These are phyloP conservation scores for Narcine bancroftii DNA, from an alignment of 2,113 vertebrate genomes.

Conservation along the genomic window DNA sequence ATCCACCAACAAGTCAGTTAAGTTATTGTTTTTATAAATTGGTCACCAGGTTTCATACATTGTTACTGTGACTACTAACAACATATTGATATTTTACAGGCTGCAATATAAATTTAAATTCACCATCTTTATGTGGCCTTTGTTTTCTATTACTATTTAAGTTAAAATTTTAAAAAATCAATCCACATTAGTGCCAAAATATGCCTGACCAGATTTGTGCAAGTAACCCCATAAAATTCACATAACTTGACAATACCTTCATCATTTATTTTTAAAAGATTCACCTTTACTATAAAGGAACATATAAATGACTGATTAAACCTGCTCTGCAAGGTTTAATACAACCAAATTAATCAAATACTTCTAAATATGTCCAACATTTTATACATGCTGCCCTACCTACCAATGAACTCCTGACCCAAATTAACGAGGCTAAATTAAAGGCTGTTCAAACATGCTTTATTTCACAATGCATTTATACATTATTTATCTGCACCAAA, in stretches of 20 bases:
- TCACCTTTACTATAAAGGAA: background rate
- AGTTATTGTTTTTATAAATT: background rate
- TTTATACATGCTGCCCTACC: background rate
- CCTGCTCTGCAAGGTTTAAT: background rate
- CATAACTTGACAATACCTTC: background rate
- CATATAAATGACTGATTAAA: slow-evolving; percentile 22
- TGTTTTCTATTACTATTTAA: background rate
- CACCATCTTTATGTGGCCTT: background rate
- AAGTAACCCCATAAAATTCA: too few species aligned
- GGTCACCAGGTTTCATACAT: background rate
- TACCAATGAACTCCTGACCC: slow-evolving; percentile 28
- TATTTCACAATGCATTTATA: background rate
- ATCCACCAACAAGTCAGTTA: background rate
- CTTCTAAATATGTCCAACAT: slow-evolving; percentile 25
- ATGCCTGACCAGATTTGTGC: background rate
- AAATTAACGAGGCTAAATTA: background rate
- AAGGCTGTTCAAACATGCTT: slow-evolving; percentile 10
- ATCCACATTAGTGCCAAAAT: background rate
- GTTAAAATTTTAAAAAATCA: background rate
- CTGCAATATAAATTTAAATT: background rate
- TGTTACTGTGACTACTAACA: background rate
- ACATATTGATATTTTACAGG: background rate
- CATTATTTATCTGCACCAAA: background rate
- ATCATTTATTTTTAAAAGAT: background rate
- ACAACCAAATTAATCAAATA: slow-evolving; percentile 1